Percentiles rank a stretch among this genome's conserved stretches.
These are phyloP conservation scores for Euglossa dilemma DNA, from an alignment of 1,140 invertebrate species.

Conservation along the genomic window DNA sequence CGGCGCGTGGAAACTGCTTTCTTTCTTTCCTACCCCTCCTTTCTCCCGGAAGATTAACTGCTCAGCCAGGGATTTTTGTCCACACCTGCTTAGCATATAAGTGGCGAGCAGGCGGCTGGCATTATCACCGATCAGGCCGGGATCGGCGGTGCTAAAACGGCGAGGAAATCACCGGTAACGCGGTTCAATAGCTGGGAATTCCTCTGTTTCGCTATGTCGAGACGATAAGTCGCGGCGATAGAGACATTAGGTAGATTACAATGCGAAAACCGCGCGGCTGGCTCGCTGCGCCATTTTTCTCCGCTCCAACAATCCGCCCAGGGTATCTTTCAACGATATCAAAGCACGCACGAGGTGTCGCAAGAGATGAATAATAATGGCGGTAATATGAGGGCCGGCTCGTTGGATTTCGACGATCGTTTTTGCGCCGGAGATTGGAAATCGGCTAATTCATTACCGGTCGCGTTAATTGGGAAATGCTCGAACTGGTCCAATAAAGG, in stretches of 20 bases:
- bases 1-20: not conserved
- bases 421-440: not conserved
- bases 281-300: not conserved
- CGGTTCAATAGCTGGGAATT: not conserved
- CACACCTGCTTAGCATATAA: conserved; percentile 46
- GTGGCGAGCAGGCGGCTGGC: not conserved
- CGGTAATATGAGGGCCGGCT: not conserved
- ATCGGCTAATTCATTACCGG: not conserved
- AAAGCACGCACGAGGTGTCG: conserved; percentile 24
- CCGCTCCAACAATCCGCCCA: not conserved
- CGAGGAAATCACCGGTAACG: conserved; percentile 16
- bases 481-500: not conserved
- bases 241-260: conserved; percentile 40
- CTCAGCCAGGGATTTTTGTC: conserved; percentile 16
- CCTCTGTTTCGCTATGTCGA: not conserved
- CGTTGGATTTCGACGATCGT: not conserved
- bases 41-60: conserved; percentile 16
- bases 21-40: not conserved
- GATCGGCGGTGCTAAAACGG: conserved; percentile 26
- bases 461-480: not conserved
- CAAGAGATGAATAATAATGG: conserved; percentile 39
- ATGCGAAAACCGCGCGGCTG: not conserved
- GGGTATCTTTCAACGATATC: conserved; percentile 16
- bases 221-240: conserved; percentile 19
- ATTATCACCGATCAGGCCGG: conserved; percentile 1